A percentile compares a stretch with the other conserved stretches of the same genome.
Conservation (phyloP, 2,113 vertebrate genomes). For the Perca schrenkii region DNA sequence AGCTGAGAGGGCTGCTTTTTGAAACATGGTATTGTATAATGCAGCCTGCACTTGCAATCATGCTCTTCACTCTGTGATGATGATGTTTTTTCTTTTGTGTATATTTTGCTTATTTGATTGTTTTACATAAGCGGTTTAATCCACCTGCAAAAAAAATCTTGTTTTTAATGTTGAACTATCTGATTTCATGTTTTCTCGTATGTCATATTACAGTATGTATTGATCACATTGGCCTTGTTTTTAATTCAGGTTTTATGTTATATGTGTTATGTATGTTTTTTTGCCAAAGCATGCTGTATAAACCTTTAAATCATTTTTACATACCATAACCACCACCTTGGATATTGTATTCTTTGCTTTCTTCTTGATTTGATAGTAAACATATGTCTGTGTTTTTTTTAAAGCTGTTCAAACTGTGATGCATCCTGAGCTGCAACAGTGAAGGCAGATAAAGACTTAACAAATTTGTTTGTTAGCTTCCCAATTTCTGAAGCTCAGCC, state of each 20-base stretch:
- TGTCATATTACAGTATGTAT: slow-evolving; percentile 17
- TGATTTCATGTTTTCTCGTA: not conserved
- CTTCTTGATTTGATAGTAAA: slow-evolving; percentile 10
- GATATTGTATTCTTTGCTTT: not conserved
- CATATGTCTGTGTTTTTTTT: not conserved
- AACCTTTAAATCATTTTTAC: slow-evolving; percentile 9
- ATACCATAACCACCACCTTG: not conserved
- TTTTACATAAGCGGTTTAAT: slow-evolving; percentile 49
- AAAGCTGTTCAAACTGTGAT: slow-evolving; percentile 1
- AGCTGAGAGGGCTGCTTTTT: slow-evolving; percentile 68
- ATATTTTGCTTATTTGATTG: slow-evolving; percentile 57
- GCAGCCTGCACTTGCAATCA: slow-evolving; percentile 64
- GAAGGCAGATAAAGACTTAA: slow-evolving; percentile 49
- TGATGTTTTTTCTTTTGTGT: slow-evolving; percentile 68
- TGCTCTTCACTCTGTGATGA: slow-evolving; percentile 66
- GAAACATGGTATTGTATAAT: slow-evolving; percentile 66
- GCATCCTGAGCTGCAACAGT: slow-evolving; percentile 26
- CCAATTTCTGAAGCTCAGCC: slow-evolving; percentile 55
- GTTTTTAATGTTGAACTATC: slow-evolving; percentile 27
- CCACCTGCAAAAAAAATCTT: slow-evolving; percentile 3
- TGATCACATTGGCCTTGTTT: slow-evolving; percentile 8
- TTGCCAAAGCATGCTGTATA: not conserved
- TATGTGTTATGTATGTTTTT: too few relatives aligned
- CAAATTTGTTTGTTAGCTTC: slow-evolving; percentile 66
- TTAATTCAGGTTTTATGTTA: slow-evolving; percentile 4